Evolutionary conservation across 2,113 vertebrate genomes (phyloP).

Genomic region (Laterallus jamaicensis): DNA sequence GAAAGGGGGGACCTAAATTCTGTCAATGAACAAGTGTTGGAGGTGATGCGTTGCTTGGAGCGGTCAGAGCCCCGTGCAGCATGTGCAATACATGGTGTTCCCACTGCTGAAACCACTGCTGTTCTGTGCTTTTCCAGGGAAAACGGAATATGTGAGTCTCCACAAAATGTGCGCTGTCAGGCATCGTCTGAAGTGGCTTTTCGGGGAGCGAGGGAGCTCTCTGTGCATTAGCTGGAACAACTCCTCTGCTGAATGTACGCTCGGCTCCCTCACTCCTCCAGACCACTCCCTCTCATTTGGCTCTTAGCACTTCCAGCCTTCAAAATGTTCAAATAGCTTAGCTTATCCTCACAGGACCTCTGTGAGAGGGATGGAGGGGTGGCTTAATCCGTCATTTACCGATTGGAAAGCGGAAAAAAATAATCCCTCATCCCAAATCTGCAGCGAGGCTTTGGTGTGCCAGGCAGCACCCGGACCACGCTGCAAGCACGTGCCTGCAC

Average conservation of each 20-base stretch:
- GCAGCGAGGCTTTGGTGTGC: not conserved
- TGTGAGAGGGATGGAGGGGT: not conserved
- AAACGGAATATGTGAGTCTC: not conserved
- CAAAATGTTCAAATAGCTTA: not conserved
- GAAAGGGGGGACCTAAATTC: not conserved
- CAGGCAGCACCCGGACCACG: not conserved
- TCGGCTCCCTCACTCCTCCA: not conserved
- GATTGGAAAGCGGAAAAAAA: not conserved
- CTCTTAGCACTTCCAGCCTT: constrained; percentile 20
- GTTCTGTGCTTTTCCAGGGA: constrained; percentile 30
- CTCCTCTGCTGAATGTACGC: not conserved
- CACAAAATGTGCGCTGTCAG: not conserved
- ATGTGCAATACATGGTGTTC: not conserved
- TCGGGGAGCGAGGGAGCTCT: not conserved
- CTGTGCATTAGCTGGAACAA: constrained; percentile 18
- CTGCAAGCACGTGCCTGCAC: not conserved
- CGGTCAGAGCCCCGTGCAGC: rapidly evolving
- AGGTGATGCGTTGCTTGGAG: not conserved
- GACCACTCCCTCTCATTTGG: constrained; percentile 9
- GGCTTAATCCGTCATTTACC: not conserved
- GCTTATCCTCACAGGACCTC: constrained; percentile 27
- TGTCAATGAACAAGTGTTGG: rapidly evolving
- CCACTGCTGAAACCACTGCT: not conserved
- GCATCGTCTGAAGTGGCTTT: constrained; percentile 4
- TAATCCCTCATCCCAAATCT: not conserved